These are phyloP conservation scores for Heliconius hewitsoni DNA, from an alignment of 1,140 invertebrate species.

Conservation along the genomic window DNA sequence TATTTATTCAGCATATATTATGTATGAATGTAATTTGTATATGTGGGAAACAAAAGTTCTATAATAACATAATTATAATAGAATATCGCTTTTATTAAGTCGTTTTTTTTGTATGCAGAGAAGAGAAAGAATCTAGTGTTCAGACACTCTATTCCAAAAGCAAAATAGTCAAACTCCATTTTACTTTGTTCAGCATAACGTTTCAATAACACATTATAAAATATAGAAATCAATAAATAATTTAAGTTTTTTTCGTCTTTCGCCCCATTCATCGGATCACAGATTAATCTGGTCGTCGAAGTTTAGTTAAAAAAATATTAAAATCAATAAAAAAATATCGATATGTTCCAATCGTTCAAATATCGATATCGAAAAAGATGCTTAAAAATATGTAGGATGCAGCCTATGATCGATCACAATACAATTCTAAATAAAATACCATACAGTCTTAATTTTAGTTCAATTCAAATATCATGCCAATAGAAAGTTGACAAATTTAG, in stretches of 20 bases:
- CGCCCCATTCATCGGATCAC: conserved; percentile 3
- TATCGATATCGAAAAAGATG: not conserved
- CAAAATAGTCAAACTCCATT: not conserved
- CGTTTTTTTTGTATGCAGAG: too few species aligned
- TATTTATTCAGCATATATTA: not conserved
- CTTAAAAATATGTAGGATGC: not conserved
- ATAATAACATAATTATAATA: too few species aligned
- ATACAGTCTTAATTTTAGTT: conserved; percentile 12
- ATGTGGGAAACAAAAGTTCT: not conserved
- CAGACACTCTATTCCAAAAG: not conserved
- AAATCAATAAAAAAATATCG: not conserved
- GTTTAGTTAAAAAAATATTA: not conserved
- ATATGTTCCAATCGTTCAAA: not conserved
- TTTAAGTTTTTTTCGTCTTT: not conserved
- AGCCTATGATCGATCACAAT: not conserved
- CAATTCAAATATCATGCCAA: conserved; percentile 8
- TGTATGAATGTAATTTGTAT: not conserved
- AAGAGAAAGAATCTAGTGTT: not conserved
- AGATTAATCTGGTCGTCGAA: conserved; percentile 4
- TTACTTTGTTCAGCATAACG: too few species aligned
- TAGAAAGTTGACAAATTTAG: not conserved
- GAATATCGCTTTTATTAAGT: too few species aligned
- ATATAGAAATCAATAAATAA: conserved; percentile 4
- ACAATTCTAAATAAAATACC: not conserved
- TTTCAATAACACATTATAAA: not conserved